Evolutionary conservation across 2,888 invertebrate genomes (phyloP).

Genomic region (Drosophila pseudotalamancana): DNA sequence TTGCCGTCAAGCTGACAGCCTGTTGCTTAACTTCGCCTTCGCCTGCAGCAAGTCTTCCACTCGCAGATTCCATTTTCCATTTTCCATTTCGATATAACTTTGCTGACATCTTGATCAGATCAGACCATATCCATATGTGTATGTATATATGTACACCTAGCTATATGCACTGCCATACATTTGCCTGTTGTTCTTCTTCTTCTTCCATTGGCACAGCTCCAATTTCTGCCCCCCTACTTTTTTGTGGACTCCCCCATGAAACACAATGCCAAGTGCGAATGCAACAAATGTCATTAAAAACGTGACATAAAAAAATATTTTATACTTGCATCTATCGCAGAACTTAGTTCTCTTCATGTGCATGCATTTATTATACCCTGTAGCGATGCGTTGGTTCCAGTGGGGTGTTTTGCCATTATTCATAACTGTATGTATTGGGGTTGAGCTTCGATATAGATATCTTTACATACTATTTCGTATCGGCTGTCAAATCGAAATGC

Average conservation of each 20-base stretch:
- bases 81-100: conserved; percentile 2
- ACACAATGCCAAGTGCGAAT: conserved; percentile 58
- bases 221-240: conserved; percentile 20
- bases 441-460: no score
- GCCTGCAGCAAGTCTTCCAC: conserved; percentile 35
- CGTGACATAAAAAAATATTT: conserved; percentile 74
- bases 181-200: background rate
- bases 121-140: background rate
- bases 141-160: background rate
- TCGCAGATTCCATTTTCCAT: background rate
- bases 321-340: conserved; percentile 48
- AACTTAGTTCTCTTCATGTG: conserved; percentile 32
- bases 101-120: conserved; percentile 11
- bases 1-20: conserved; percentile 65
- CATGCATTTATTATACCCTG: conserved; percentile 28
- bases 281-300: conserved; percentile 79
- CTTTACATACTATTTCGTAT: no score
- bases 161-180: background rate
- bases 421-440: no score
- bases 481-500: background rate
- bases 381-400: background rate
- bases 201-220: conserved; percentile 27
- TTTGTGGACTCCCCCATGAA: background rate
- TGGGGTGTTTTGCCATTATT: background rate
- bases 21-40: conserved; percentile 54